phyloP scores from a whole-genome alignment of 2,888 invertebrate genomes.

The Philopedon plagiatum region DNA sequence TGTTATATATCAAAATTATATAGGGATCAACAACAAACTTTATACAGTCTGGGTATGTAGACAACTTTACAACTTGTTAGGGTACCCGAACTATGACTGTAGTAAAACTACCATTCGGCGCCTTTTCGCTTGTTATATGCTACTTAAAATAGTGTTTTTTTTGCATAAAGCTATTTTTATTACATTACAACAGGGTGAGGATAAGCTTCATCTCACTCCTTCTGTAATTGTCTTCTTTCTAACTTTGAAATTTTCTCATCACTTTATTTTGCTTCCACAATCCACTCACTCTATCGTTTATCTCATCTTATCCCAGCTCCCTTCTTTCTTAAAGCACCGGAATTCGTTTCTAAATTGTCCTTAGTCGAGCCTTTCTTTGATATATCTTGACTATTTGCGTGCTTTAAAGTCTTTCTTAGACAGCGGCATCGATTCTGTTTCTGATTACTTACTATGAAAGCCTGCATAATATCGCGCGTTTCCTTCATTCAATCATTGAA shows the following conservation, averaged over 20 bases:
- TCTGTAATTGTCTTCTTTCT: slow-evolving; percentile 63
- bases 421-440: slow-evolving; percentile 60
- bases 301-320: slow-evolving; percentile 65
- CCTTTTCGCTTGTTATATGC: not conserved
- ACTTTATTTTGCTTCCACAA: slow-evolving; percentile 65
- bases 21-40: no score
- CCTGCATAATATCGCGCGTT: slow-evolving; percentile 48
- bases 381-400: slow-evolving; percentile 66
- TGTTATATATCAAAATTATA: no score
- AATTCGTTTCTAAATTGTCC: slow-evolving; percentile 64
- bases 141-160: not conserved
- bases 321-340: slow-evolving; percentile 63
- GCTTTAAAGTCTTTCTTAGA: slow-evolving; percentile 60
- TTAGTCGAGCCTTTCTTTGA: slow-evolving; percentile 65
- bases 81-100: not conserved
- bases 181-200: slow-evolving; percentile 47
- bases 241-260: slow-evolving; percentile 66
- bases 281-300: slow-evolving; percentile 66
- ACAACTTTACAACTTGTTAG: no score
- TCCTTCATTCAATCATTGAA: slow-evolving; percentile 47
- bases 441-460: slow-evolving; percentile 58
- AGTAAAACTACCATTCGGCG: not conserved
- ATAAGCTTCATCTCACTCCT: slow-evolving; percentile 60
- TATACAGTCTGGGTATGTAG: no score
- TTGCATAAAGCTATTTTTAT: slow-evolving; percentile 17